Evolutionary conservation across 2,113 vertebrate species (phyloP), one percentile per base, ranked within the genome.

Genomic region (Onychostruthus taczanowskii): DNA sequence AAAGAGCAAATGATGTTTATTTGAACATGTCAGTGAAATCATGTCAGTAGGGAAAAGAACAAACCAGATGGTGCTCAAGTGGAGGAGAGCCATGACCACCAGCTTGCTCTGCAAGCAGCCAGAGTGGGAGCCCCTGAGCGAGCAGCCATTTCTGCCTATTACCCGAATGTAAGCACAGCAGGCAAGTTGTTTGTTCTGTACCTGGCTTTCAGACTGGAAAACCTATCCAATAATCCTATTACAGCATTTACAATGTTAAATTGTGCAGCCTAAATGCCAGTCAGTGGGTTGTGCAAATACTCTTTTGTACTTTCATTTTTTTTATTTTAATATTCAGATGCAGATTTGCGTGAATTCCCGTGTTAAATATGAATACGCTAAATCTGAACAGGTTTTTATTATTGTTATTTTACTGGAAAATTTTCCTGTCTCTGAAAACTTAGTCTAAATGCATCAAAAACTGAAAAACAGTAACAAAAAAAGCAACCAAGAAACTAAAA

Each of bases 111-210:
- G 85, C 87, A 91, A 74, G 92, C 89, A 73, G 50, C 66, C 2
- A 0, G 55, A 89, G 62, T 53, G 27, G 72, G 50, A 89, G 46
- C 53, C 87, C 93, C 84, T 62, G 74, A 62, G 67, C 0, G 23
- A 95, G 66, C n/a, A 89, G 68, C 46, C 23, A 16, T 87, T 91
- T 66, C 77, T 94, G 49, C 59, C 84, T 66, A 39, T 87, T 95
- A 87, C 74, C 78, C n/a, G 3, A 76, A 76, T 90, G 43, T 67
- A 85, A 94, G 87, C 87, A 91, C 95, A 95, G 93, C 85, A 91
- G 81, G 86, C 16, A 50, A 76, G 75, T 50, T 14, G 74, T 95
- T 94, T 85, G 56, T 63, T 94, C 85, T 75, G 63, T 72, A 66
- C 75, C 79, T 80, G 62, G 59, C 68, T 93, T 94, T 83, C 44